phyloP scores from a whole-genome alignment of 2,888 invertebrate genomes.

The Palloptera scutellata region DNA sequence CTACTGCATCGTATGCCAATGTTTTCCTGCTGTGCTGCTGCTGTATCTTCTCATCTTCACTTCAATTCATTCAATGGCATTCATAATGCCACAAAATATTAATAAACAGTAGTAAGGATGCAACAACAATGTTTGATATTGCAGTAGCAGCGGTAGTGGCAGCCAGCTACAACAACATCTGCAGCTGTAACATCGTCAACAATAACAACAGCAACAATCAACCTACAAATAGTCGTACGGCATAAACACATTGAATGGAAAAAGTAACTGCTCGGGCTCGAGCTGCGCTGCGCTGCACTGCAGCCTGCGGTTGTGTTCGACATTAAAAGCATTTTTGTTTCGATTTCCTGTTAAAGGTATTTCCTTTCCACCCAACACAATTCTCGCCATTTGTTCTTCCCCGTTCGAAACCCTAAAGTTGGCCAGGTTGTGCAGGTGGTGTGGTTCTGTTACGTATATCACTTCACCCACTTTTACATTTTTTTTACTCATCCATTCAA shows the following conservation, averaged over 20 bases:
- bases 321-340: constrained; percentile 30
- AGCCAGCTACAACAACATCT: constrained; percentile 6
- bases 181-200: background rate
- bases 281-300: background rate
- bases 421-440: background rate
- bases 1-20: background rate
- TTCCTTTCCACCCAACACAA: background rate
- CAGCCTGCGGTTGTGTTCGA: constrained; percentile 28
- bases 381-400: background rate
- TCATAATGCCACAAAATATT: constrained; percentile 27
- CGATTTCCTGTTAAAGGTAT: constrained; percentile 22
- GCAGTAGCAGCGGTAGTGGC: background rate
- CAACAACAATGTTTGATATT: background rate
- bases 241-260: constrained; percentile 26
- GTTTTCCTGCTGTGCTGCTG: background rate
- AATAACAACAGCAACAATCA: background rate
- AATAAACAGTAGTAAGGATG: constrained; percentile 19
- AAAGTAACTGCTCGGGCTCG: background rate
- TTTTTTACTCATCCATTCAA: background rate
- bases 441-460: background rate
- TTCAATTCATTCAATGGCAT: constrained; percentile 12
- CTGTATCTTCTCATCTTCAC: background rate
- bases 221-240: background rate
- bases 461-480: background rate
- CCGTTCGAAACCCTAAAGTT: background rate